Percentiles rank a stretch among this genome's conserved stretches.
phyloP scores from a whole-genome alignment of 1,140 invertebrate genomes.

The Oscheius sp. region DNA sequence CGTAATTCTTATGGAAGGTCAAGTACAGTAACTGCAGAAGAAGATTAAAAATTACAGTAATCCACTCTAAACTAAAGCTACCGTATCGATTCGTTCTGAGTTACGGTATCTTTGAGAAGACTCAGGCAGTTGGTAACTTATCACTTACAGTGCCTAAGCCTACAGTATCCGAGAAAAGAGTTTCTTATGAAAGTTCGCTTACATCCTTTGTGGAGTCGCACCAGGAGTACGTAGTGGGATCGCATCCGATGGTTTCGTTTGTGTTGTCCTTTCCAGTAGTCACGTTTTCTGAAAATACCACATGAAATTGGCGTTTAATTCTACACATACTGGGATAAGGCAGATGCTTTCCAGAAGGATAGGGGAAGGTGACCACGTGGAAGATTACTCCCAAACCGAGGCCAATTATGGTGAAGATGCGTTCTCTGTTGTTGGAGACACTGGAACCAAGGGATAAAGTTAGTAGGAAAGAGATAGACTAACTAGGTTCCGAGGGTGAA shows the following conservation, averaged over 20 bases:
- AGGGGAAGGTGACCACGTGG: constrained; percentile 35
- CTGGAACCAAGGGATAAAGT: not conserved
- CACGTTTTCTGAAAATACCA: not conserved
- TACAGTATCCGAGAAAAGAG: too few relatives aligned
- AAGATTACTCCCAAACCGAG: constrained; percentile 14
- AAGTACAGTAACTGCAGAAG: too few relatives aligned
- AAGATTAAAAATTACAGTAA: too few relatives aligned
- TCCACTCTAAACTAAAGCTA: too few relatives aligned
- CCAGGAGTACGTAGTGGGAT: constrained; percentile 15
- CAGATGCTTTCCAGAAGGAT: not conserved
- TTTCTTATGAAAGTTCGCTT: too few relatives aligned
- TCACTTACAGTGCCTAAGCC: too few relatives aligned
- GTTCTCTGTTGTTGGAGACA: constrained; percentile 7
- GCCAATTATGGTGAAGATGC: constrained; percentile 13
- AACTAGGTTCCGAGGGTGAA: constrained; percentile 25
- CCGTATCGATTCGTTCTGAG: too few relatives aligned
- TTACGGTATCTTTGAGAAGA: too few relatives aligned
- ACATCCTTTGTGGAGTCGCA: constrained; percentile 19
- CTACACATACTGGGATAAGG: too few relatives aligned
- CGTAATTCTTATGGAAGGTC: too few relatives aligned
- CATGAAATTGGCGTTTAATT: too few relatives aligned
- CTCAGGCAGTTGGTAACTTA: too few relatives aligned
- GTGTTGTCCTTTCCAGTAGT: constrained; percentile 3
- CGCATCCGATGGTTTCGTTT: constrained; percentile 24
- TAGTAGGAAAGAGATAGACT: not conserved